phyloP scores from a whole-genome alignment of 2,797 vertebrate species.

The Eulemur mongoz region DNA sequence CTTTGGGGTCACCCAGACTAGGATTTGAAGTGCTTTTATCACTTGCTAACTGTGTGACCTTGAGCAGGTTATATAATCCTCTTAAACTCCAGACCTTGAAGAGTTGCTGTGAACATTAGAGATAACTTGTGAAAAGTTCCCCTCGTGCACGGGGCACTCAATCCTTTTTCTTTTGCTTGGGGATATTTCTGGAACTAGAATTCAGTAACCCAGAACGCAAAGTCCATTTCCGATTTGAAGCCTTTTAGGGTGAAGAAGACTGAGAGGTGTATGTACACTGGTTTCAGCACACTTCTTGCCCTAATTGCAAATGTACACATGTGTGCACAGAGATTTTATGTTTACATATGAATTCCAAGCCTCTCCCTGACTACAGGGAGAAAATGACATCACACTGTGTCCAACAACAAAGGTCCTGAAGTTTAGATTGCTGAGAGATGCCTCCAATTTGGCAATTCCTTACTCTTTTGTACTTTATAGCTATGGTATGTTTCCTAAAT shows the following conservation, averaged over 20 bases:
- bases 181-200: background rate
- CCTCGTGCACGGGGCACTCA: background rate
- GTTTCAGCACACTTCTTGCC: background rate
- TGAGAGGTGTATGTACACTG: background rate
- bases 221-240: background rate
- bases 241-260: background rate
- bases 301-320: background rate
- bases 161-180: background rate
- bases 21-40: background rate
- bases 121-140: conserved; percentile 14
- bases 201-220: background rate
- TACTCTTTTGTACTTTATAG: background rate
- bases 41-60: background rate
- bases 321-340: background rate
- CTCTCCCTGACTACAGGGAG: background rate
- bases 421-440: background rate
- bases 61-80: background rate
- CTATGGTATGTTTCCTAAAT: background rate
- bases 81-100: background rate
- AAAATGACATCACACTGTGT: background rate
- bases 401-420: background rate
- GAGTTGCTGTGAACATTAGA: background rate
- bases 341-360: background rate
- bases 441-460: background rate
- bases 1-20: conserved; percentile 4